Evolutionary conservation across 2,113 vertebrate genomes (phyloP).

Genomic region (Hippolais icterina): DNA sequence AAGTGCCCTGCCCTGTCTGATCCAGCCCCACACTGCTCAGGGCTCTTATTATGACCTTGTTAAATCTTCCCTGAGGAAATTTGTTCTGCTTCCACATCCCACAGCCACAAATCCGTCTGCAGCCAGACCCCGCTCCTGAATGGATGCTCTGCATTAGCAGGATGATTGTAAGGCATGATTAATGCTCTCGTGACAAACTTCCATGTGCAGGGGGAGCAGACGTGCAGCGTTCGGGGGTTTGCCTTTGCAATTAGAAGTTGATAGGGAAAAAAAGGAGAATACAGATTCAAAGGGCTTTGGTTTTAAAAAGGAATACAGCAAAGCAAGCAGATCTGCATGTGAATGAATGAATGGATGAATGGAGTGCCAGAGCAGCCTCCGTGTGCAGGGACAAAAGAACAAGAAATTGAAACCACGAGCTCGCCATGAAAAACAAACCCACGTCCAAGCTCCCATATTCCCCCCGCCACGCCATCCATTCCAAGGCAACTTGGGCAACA

Average conservation of each 20-base stretch:
- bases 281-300: neutral
- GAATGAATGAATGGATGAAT: conserved; percentile 2
- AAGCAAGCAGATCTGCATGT: neutral
- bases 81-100: neutral
- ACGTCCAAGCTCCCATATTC: neutral
- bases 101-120: conserved; percentile 7
- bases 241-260: conserved; percentile 29
- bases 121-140: conserved; percentile 2
- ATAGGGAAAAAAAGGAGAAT: neutral
- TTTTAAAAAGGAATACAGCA: neutral
- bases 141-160: conserved; percentile 3
- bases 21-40: neutral
- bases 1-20: neutral
- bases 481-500: neutral
- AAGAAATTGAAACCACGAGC: neutral
- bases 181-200: conserved; percentile 71
- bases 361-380: neutral
- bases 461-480: neutral
- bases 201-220: conserved; percentile 2
- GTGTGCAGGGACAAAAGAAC: conserved; percentile 1
- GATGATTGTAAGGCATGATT: conserved; percentile 45
- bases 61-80: conserved; percentile 29
- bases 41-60: conserved; percentile 11
- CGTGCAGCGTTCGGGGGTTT: neutral
- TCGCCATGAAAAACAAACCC: neutral